These are phyloP conservation scores for Porites lutea DNA, from an alignment of 64 coral and sea anemone genomes.

Conservation along the genomic window DNA sequence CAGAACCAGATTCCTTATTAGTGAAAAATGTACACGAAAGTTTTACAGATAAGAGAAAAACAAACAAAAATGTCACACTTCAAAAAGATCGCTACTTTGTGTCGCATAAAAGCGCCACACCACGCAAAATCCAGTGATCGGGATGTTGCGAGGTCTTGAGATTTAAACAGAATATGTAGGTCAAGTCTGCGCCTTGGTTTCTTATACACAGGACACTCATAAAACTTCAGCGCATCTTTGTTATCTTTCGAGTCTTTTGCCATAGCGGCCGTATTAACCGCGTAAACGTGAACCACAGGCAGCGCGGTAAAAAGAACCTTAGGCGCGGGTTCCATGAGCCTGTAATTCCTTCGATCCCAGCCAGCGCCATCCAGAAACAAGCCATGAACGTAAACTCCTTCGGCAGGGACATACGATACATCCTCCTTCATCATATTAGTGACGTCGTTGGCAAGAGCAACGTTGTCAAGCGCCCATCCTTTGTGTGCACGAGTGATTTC, in stretches of 20 bases:
- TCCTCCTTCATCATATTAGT: slow-evolving; percentile 99
- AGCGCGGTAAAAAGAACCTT: slow-evolving; percentile 94
- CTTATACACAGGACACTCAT: slow-evolving; percentile 99
- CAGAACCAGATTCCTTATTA: too few species aligned
- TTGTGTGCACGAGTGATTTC: slow-evolving; percentile 99
- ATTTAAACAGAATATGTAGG: slow-evolving; percentile 98
- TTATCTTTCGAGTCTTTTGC: slow-evolving; percentile 24
- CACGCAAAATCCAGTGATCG: slow-evolving; percentile 98
- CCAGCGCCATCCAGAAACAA: slow-evolving; percentile 96
- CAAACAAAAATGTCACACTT: too few species aligned
- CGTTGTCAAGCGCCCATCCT: slow-evolving; percentile 96
- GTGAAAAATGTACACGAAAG: too few species aligned
- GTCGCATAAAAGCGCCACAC: slow-evolving; percentile 96
- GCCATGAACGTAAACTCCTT: slow-evolving; percentile 98
- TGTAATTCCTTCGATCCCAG: slow-evolving; percentile 95
- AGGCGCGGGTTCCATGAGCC: slow-evolving; percentile 82
- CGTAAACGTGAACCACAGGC: slow-evolving; percentile 93
- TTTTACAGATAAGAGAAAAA: too few species aligned
- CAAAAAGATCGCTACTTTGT: slow-evolving; percentile 68
- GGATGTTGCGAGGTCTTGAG: slow-evolving; percentile 87
- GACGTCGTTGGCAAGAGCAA: slow-evolving; percentile 92
- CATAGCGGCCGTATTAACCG: slow-evolving; percentile 80
- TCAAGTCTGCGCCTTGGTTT: slow-evolving; percentile 91
- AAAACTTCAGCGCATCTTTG: slow-evolving; percentile 76
- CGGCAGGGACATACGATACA: slow-evolving; percentile 76